These are phyloP conservation scores for Tipula helvola DNA, from an alignment of 2,888 invertebrate genomes.

Conservation along the genomic window DNA sequence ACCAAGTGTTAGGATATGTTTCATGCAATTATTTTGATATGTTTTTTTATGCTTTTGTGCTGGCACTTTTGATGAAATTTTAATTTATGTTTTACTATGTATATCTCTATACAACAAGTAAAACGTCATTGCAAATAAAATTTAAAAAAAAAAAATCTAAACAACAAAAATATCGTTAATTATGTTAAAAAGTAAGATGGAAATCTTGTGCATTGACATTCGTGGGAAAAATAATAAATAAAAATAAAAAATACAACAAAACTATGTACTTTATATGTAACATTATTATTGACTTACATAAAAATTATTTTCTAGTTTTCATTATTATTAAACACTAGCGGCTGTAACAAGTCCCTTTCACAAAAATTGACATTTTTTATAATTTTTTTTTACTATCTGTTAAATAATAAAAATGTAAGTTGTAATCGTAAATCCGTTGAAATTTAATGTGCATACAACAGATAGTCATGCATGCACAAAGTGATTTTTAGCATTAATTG, in stretches of 20 bases:
- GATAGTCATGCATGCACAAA: too few relatives aligned
- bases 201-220: background rate
- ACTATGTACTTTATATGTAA: background rate
- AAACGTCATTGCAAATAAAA: background rate
- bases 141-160: background rate
- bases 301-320: background rate
- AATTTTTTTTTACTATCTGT: background rate
- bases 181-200: background rate
- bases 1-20: background rate
- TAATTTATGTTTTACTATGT: background rate
- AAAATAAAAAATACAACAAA: background rate
- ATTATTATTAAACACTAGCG: background rate
- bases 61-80: background rate
- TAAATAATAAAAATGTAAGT: background rate
- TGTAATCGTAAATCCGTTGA: background rate
- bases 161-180: background rate
- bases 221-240: constrained; percentile 4
- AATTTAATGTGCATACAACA: background rate
- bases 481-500: too few relatives aligned
- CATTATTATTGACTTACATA: background rate
- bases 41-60: background rate
- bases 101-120: background rate
- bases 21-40: background rate
- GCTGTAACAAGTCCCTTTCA: background rate
- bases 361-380: background rate